Percentiles rank a stretch among this genome's conserved stretches.
Conservation (phyloP, 2,113 vertebrate species). For the Oenanthe oenanthe region DNA sequence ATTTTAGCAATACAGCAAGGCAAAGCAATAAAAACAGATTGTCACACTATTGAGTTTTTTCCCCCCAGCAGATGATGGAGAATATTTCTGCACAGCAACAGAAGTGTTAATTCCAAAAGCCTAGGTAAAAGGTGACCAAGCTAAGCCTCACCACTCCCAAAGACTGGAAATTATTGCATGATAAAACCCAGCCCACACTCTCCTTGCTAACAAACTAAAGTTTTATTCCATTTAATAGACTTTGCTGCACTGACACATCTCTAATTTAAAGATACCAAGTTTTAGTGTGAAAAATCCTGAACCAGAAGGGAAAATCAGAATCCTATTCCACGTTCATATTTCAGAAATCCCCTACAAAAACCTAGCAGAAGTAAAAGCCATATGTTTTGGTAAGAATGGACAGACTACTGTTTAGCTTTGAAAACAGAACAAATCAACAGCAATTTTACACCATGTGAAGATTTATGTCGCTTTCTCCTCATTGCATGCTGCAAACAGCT, state of each 20-base stretch:
- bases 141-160: neutral
- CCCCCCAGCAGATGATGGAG: neutral
- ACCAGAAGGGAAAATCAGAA: neutral
- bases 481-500: neutral
- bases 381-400: neutral
- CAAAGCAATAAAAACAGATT: neutral
- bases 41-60: neutral
- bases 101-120: neutral
- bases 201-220: neutral
- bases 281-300: neutral
- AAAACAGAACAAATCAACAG: neutral
- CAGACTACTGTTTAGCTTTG: neutral
- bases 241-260: neutral
- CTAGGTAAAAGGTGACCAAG: neutral
- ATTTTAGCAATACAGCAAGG: neutral
- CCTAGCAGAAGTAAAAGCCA: neutral
- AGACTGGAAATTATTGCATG: neutral
- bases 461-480: neutral
- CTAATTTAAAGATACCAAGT: neutral
- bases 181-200: neutral
- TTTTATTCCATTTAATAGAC: neutral
- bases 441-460: neutral
- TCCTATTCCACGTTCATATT: neutral
- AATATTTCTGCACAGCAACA: neutral
- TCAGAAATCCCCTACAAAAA: neutral